Evolutionary conservation across 2,797 vertebrate genomes (phyloP).

Genomic region (Uromys caudimaculatus): DNA sequence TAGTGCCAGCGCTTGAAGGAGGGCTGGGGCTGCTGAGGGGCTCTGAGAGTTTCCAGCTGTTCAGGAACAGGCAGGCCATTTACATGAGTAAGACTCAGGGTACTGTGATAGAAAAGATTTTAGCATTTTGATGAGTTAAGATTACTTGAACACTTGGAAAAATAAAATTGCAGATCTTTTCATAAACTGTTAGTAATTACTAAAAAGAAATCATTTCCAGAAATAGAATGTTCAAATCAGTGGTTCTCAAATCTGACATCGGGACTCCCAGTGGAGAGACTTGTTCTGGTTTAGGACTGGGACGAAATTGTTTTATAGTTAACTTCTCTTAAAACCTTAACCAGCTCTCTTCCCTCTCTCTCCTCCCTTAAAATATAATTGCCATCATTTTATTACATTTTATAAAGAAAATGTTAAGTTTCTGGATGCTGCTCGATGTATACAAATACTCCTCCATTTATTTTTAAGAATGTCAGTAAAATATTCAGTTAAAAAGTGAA

Average conservation of each 20-base stretch:
- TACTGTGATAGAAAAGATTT: conserved; percentile 67
- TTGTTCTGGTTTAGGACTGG: conserved; percentile 70
- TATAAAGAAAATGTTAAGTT: not conserved
- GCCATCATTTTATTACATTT: not conserved
- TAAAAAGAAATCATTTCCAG: conserved; percentile 73
- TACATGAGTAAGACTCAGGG: conserved; percentile 53
- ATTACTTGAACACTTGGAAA: conserved; percentile 66
- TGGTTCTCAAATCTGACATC: conserved; percentile 60
- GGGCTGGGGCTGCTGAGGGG: not conserved
- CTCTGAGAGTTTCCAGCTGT: conserved; percentile 64
- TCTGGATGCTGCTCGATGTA: not conserved
- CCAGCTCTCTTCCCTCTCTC: not conserved
- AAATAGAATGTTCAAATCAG: conserved; percentile 67
- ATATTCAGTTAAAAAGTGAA: conserved; percentile 45
- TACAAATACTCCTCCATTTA: conserved; percentile 46
- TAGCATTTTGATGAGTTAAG: conserved; percentile 76
- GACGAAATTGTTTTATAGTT: conserved; percentile 68
- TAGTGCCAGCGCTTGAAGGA: not conserved
- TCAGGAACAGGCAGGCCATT: conserved; percentile 54
- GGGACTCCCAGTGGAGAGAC: conserved; percentile 52
- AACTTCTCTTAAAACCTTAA: conserved; percentile 67
- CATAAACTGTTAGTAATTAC: conserved; percentile 75
- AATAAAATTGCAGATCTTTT: conserved; percentile 75
- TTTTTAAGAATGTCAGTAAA: conserved; percentile 50
- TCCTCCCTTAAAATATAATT: conserved; percentile 36